phyloP scores from a whole-genome alignment of 1,140 invertebrate species.

The Sycobia sp. region DNA sequence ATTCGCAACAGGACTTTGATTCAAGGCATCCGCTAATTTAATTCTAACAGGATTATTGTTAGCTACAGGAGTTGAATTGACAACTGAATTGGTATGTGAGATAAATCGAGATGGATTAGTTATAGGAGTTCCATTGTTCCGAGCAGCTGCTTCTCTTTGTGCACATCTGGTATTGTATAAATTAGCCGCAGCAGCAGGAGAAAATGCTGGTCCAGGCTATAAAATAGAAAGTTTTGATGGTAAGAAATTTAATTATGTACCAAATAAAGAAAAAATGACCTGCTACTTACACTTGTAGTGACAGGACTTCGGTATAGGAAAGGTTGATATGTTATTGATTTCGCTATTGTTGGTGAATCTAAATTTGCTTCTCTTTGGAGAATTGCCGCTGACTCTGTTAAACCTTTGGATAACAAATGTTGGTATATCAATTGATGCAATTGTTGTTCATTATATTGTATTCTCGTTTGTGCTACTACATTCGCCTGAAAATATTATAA shows the following conservation, averaged over 20 bases:
- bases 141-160: conserved; percentile 43
- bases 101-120: conserved; percentile 52
- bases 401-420: conserved; percentile 81
- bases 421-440: conserved; percentile 90
- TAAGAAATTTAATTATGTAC: background rate
- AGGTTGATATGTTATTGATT: conserved; percentile 61
- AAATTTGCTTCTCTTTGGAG: conserved; percentile 79
- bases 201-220: conserved; percentile 51
- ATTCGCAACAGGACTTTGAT: conserved; percentile 45
- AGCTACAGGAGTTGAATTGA: conserved; percentile 43
- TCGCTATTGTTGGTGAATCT: conserved; percentile 56
- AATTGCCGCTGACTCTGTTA: conserved; percentile 71
- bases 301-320: conserved; percentile 64
- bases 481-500: conserved; percentile 58
- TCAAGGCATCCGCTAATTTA: conserved; percentile 51
- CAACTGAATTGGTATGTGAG: conserved; percentile 43
- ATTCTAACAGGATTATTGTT: conserved; percentile 46
- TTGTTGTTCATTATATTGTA: conserved; percentile 91
- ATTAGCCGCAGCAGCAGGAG: conserved; percentile 56
- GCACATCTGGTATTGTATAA: conserved; percentile 53
- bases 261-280: background rate
- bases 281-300: conserved; percentile 50
- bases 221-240: background rate
- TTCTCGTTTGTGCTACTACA: conserved; percentile 93
- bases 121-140: conserved; percentile 48